Percentiles rank a stretch among this genome's conserved stretches.
phyloP scores from a whole-genome alignment of 2,888 invertebrate genomes.

The Lithophane ornitopus region DNA sequence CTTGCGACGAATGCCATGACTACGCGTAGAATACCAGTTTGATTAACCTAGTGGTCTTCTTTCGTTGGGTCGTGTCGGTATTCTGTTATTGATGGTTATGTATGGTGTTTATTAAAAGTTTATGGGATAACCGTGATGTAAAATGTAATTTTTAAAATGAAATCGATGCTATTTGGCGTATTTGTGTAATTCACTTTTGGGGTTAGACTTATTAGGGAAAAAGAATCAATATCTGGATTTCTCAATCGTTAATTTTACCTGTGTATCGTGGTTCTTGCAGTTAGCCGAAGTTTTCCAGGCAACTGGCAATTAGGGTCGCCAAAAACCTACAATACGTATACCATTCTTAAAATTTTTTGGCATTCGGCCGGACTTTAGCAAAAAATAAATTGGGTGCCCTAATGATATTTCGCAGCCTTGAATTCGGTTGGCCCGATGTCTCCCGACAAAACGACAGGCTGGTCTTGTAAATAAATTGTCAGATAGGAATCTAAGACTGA shows the following conservation, averaged over 20 bases:
- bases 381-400: conserved; percentile 33
- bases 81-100: conserved; percentile 17
- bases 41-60: conserved; percentile 59
- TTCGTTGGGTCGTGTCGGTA: conserved; percentile 18
- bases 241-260: neutral
- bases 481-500: neutral
- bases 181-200: neutral
- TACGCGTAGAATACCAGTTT: conserved; percentile 63
- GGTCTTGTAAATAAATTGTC: conserved; percentile 31
- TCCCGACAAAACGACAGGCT: conserved; percentile 1
- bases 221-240: neutral
- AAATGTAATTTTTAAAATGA: neutral
- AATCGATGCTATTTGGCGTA: neutral
- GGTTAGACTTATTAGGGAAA: neutral
- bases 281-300: no score
- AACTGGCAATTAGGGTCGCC: conserved; percentile 7
- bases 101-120: conserved; percentile 18
- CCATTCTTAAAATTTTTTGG: neutral
- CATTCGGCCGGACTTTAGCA: neutral
- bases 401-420: conserved; percentile 34
- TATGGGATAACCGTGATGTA: conserved; percentile 12
- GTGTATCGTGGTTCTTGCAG: neutral
- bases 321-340: neutral
- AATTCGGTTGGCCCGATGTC: conserved; percentile 21
- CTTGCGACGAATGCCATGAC: conserved; percentile 67